Base-by-base conservation (phyloP, 2,888 invertebrate species). In the Perdita meconis region DNA sequence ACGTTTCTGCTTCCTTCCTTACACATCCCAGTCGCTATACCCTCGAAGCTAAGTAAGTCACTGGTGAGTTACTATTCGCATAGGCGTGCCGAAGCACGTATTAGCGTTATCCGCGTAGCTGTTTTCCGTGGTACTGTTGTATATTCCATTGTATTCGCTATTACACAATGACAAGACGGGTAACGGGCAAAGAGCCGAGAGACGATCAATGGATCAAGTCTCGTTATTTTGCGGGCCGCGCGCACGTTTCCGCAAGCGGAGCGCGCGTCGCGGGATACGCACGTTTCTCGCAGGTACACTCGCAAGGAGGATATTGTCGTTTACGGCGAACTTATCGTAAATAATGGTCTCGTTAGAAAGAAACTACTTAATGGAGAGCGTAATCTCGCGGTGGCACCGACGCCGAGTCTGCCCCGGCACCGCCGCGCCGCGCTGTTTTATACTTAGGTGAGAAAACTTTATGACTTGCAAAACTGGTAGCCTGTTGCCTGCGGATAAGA, bases 271-370 rank as follows among this genome's bases (percentile, higher is more conserved):
- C 57, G n/a, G n/a, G n/a, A n/a, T n/a, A 53, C 6, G 61, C 16
- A 16, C 22, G n/a, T 10, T 13, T 4, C 24, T 34, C 56, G 53
- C 64, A 68, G 67, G 56, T 60, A 67, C 72, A 24, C 66, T 74
- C 66, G 57, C 61, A 69, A n/a, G 61, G 61, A 19, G 47, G 42
- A 63, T 70, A 57, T 78, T 61, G 70, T 36, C 50, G 56, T 68
- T 77, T 63, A 69, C 51, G 19, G 63, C 59, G 51, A 19, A 44
- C 65, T 64, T 70, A 72, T 74, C 66, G 66, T 64, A 64, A 80
- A 78, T 71, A 71, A 71, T 69, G 76, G 61, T 57, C 65, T 65
- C 65, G 61, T 77, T 77, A 63, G 61, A 68, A 78, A 80, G 64
- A 70, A 78, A 78, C 68, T 57, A 57, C 53, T 63, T 78, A 78